phyloP scores from a whole-genome alignment of 2,888 invertebrate genomes.

The Abscondita cerata region DNA sequence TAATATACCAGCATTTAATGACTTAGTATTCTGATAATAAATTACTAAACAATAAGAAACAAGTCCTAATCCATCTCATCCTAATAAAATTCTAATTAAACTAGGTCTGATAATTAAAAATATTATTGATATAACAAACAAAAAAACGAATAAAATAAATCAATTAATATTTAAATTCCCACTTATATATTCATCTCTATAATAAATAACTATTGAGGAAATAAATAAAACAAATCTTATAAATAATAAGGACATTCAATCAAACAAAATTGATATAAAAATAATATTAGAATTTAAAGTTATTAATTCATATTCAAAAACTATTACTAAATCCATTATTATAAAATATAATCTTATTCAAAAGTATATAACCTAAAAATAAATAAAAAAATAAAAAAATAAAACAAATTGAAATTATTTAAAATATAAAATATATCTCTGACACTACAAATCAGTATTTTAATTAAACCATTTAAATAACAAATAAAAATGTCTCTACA shows the following conservation, averaged over 20 bases:
- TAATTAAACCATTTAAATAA: conserved; percentile 70
- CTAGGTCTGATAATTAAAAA: conserved; percentile 73
- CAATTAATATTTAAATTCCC: conserved; percentile 66
- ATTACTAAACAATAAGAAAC: conserved; percentile 77
- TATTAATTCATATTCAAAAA: conserved; percentile 65
- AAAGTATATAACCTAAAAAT: conserved; percentile 56
- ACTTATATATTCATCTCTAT: conserved; percentile 66
- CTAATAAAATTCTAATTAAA: conserved; percentile 74
- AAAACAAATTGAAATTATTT: conserved; percentile 62
- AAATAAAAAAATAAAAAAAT: conserved; percentile 62
- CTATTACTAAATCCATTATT: conserved; percentile 60
- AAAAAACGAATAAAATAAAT: conserved; percentile 70
- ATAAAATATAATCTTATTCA: conserved; percentile 55
- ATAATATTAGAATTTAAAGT: conserved; percentile 61
- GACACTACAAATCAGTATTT: conserved; percentile 74
- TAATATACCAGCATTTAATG: conserved; percentile 63
- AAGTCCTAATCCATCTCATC: conserved; percentile 67
- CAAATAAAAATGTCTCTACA: conserved; percentile 59
- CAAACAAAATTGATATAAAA: conserved; percentile 65
- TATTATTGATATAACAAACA: conserved; percentile 73
- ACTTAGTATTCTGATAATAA: conserved; percentile 67
- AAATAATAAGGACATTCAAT: conserved; percentile 66
- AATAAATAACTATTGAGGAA: conserved; percentile 71
- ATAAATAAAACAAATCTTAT: conserved; percentile 70
- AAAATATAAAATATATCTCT: conserved; percentile 65